Evolutionary conservation across 2,797 vertebrate species (phyloP).

Genomic region (Luscinia megarhynchos): DNA sequence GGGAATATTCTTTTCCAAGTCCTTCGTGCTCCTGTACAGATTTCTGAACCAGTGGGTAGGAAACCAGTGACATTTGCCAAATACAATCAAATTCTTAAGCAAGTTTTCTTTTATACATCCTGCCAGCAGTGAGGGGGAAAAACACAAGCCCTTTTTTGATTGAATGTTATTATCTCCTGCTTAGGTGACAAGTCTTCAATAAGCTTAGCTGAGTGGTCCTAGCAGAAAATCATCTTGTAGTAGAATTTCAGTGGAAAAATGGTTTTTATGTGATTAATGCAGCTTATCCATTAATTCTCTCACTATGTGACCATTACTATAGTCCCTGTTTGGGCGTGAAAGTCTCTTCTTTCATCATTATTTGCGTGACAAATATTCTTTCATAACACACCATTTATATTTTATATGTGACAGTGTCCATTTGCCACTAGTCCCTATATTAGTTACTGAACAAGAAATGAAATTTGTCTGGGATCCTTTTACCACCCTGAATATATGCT

Average conservation of each 20-base stretch:
- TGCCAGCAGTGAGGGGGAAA: background rate
- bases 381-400: background rate
- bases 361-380: background rate
- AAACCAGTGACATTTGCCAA: background rate
- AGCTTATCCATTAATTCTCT: background rate
- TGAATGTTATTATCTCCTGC: background rate
- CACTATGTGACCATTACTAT: background rate
- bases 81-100: background rate
- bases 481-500: fast-evolving
- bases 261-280: background rate
- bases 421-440: background rate
- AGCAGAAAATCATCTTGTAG: background rate
- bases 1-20: background rate
- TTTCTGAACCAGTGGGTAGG: background rate
- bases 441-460: background rate
- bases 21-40: background rate
- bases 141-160: background rate
- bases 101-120: background rate
- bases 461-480: background rate
- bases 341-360: background rate
- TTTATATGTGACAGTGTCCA: background rate
- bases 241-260: background rate
- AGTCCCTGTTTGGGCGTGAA: background rate
- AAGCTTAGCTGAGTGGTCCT: background rate
- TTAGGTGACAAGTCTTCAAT: background rate